Evolutionary conservation across 2,113 vertebrate species (phyloP).

Genomic region (Rhegmatorhina hoffmannsi): DNA sequence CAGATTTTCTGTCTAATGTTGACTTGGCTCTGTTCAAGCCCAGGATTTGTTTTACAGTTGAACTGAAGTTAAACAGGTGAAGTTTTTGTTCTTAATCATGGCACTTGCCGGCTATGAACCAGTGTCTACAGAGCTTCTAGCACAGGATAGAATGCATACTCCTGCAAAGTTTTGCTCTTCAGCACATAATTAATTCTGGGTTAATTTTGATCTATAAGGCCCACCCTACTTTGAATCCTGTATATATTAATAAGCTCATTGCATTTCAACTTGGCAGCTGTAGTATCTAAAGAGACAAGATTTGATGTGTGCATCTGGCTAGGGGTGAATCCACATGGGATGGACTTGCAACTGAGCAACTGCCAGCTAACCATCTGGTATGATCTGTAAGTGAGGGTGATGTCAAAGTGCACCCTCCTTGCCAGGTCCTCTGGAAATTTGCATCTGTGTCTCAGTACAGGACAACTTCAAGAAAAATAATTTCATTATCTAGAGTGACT

Average conservation of each 20-base stretch:
- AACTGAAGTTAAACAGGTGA: background rate
- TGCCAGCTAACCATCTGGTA: constrained; percentile 63
- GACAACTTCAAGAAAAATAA: constrained; percentile 6
- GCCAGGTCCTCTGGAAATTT: background rate
- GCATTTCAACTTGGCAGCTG: constrained; percentile 34
- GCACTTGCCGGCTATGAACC: background rate
- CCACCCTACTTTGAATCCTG: background rate
- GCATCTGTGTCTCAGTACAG: constrained; percentile 1
- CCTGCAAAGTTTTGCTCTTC: constrained; percentile 10
- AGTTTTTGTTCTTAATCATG: background rate
- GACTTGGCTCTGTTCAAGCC: background rate
- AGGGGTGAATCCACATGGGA: constrained; percentile 40
- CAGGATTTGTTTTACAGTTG: background rate
- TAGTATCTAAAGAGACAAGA: constrained; percentile 34
- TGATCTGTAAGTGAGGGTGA: constrained; percentile 37
- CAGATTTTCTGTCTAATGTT: background rate
- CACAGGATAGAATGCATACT: background rate
- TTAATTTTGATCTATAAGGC: constrained; percentile 15
- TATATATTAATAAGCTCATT: constrained; percentile 14
- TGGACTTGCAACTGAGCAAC: constrained; percentile 49
- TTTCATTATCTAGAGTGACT: background rate
- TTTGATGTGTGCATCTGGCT: constrained; percentile 50
- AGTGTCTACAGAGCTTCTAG: background rate
- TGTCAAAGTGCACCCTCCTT: constrained; percentile 55
- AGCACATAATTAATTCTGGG: background rate